phyloP scores from a whole-genome alignment of 1,140 invertebrate species.

The Drosophila sproati region DNA sequence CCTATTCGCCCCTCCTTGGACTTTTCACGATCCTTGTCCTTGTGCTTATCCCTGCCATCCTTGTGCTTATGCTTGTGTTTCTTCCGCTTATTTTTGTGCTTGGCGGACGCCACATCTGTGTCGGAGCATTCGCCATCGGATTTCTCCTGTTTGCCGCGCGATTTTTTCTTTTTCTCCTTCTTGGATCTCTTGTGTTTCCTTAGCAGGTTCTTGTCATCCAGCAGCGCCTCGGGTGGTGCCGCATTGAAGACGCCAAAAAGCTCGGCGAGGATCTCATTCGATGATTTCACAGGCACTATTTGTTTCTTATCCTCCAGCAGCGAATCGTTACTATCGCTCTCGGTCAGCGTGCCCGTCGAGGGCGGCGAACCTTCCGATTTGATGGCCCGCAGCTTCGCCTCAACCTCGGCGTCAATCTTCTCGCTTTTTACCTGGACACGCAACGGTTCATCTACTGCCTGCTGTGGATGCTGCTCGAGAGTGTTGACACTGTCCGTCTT shows the following conservation, averaged over 20 bases:
- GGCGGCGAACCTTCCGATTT: conserved; percentile 35
- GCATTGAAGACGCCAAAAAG: conserved; percentile 88
- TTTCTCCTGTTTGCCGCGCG: conserved; percentile 85
- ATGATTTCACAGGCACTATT: conserved; percentile 87
- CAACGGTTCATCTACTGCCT: not conserved
- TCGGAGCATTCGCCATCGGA: conserved; percentile 86
- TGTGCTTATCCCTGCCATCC: conserved; percentile 68
- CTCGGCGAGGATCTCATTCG: conserved; percentile 92
- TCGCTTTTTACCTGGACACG: conserved; percentile 58
- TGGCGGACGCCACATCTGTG: conserved; percentile 84
- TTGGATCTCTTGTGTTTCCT: conserved; percentile 86
- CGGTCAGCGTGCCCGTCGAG: conserved; percentile 19
- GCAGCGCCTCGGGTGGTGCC: conserved; percentile 85
- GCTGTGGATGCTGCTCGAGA: conserved; percentile 36
- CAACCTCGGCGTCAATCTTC: conserved; percentile 59
- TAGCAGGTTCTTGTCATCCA: conserved; percentile 67
- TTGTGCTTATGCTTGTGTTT: conserved; percentile 85
- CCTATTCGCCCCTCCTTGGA: conserved; percentile 15
- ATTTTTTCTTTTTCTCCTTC: conserved; percentile 85
- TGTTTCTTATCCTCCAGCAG: conserved; percentile 80
- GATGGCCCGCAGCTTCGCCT: conserved; percentile 55
- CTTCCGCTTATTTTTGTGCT: conserved; percentile 63
- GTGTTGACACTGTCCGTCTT: conserved; percentile 39
- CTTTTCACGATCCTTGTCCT: conserved; percentile 49
- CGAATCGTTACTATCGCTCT: conserved; percentile 39